phyloP scores from a whole-genome alignment of 2,797 vertebrate genomes.

The Pseudomugil tenellus region DNA sequence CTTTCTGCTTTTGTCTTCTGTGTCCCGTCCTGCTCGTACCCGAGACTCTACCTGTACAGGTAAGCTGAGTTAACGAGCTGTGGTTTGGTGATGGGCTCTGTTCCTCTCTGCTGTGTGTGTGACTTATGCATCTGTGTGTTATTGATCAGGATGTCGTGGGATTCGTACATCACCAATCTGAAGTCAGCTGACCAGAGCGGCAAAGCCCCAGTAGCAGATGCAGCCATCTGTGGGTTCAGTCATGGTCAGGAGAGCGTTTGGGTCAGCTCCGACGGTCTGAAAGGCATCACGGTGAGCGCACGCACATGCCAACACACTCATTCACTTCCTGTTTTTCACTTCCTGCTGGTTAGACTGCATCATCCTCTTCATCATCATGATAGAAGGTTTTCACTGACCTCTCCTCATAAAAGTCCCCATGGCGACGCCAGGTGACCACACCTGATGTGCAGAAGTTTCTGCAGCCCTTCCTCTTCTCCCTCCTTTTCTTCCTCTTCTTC shows the following conservation, averaged over 20 bases:
- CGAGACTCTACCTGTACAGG: constrained; percentile 50
- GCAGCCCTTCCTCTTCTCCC: too few relatives aligned
- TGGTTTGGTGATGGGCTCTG: too few relatives aligned
- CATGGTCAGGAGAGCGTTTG: background rate
- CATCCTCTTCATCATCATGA: too few relatives aligned
- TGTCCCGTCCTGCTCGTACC: background rate
- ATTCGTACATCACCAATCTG: background rate
- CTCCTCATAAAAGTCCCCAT: background rate
- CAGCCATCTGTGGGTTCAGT: constrained; percentile 7
- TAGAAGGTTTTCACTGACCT: too few relatives aligned
- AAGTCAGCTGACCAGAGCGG: background rate
- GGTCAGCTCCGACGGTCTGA: background rate
- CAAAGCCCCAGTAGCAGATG: background rate
- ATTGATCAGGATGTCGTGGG: constrained; percentile 39
- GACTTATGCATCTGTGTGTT: background rate
- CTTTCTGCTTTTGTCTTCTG: constrained; percentile 38
- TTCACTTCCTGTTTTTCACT: too few relatives aligned
- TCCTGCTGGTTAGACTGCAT: too few relatives aligned
- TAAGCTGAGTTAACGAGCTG: constrained; percentile 9
- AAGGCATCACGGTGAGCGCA: constrained; percentile 2
- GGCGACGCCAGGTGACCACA: background rate
- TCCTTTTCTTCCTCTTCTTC: too few relatives aligned
- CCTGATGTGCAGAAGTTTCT: background rate
- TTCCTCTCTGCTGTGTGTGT: background rate
- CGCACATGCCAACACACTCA: constrained; percentile 4